Percentiles rank a stretch among this genome's conserved stretches.
These are phyloP conservation scores for Phymatocera aterrima DNA, from an alignment of 2,888 invertebrate species.

Conservation along the genomic window DNA sequence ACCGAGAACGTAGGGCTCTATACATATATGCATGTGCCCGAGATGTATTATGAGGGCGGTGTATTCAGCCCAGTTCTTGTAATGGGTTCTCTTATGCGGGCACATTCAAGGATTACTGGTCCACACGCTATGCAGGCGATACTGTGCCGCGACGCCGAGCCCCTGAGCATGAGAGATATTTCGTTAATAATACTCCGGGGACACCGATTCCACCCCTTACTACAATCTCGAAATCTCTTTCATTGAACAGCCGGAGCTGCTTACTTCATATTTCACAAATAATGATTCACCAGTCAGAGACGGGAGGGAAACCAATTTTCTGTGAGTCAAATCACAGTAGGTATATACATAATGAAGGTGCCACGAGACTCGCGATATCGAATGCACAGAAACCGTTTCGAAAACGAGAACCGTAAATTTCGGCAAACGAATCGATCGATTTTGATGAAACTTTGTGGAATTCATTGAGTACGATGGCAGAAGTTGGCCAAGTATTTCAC, in stretches of 20 bases:
- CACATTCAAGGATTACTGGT: slow-evolving; percentile 60
- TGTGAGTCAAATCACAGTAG: too few species aligned
- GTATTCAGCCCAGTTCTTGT: slow-evolving; percentile 62
- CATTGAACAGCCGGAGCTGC: neutral
- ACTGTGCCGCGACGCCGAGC: too few species aligned
- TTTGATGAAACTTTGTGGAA: too few species aligned
- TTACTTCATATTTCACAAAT: neutral
- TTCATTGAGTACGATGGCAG: too few species aligned
- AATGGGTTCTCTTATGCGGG: slow-evolving; percentile 66
- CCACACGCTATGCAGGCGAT: slow-evolving; percentile 26
- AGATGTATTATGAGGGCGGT: slow-evolving; percentile 64
- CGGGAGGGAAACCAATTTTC: neutral
- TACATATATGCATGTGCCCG: slow-evolving; percentile 42
- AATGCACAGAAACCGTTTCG: too few species aligned
- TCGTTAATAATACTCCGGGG: slow-evolving; percentile 18
- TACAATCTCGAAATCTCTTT: neutral
- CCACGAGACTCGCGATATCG: too few species aligned
- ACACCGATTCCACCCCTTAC: neutral
- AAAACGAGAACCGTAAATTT: too few species aligned
- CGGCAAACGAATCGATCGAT: too few species aligned
- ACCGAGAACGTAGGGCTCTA: neutral
- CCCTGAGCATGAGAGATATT: neutral
- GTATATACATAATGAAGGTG: too few species aligned
- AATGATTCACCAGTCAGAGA: neutral
- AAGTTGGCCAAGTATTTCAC: too few species aligned